Percentiles rank a stretch among this genome's conserved stretches.
Conservation (phyloP, 2,113 vertebrate species). For the Argyrosomus japonicus region DNA sequence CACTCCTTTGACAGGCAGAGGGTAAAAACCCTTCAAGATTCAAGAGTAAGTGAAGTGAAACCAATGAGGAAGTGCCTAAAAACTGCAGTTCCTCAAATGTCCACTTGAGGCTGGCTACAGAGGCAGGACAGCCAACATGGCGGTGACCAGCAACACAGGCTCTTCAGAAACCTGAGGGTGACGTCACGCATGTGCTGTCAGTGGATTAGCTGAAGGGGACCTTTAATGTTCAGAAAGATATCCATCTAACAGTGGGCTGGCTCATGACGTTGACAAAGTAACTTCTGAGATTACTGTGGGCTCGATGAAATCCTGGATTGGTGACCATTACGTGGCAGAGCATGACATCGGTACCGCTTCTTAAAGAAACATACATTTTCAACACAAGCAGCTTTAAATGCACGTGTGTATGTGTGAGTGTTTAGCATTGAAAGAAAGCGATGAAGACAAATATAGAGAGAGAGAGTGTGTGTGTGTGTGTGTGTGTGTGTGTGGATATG, state of each 20-base stretch:
- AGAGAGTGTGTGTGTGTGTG: neutral
- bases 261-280: slow-evolving; percentile 13
- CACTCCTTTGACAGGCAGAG: slow-evolving; percentile 28
- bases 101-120: too few relatives aligned
- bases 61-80: too few relatives aligned
- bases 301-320: slow-evolving; percentile 8
- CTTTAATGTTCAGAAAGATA: slow-evolving; percentile 55
- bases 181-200: too few relatives aligned
- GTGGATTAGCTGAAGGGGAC: slow-evolving; percentile 52
- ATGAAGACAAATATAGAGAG: neutral
- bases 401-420: neutral
- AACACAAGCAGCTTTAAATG: neutral
- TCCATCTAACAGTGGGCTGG: slow-evolving; percentile 27
- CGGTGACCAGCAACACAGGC: too few relatives aligned
- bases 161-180: too few relatives aligned
- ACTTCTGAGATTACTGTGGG: slow-evolving; percentile 4
- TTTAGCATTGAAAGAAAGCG: neutral
- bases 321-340: neutral
- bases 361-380: too few relatives aligned
- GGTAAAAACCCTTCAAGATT: slow-evolving; percentile 47
- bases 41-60: too few relatives aligned
- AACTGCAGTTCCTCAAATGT: too few relatives aligned
- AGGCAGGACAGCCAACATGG: too few relatives aligned
- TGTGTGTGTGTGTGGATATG: neutral
- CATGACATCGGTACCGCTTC: neutral